These are phyloP conservation scores for Rapana venosa DNA, from an alignment of 2,888 invertebrate species.

Conservation along the genomic window DNA sequence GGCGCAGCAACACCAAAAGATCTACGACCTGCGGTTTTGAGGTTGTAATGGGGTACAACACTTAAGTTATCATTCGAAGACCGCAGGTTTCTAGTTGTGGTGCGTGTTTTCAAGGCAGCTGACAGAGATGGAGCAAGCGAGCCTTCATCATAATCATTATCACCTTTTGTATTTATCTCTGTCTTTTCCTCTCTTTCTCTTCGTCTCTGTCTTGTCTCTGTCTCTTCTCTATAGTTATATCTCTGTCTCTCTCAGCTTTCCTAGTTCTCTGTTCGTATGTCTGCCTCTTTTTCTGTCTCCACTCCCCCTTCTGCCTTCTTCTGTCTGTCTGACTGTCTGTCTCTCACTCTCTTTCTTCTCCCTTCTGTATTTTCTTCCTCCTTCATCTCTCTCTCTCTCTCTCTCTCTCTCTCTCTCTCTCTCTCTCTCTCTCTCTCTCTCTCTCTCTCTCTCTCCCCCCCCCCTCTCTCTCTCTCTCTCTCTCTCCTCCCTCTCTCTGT, in stretches of 20 bases:
- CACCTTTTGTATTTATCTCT: neutral
- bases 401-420: conserved; percentile 19
- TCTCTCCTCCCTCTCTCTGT: neutral
- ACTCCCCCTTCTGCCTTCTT: too few relatives aligned
- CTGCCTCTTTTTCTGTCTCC: too few relatives aligned
- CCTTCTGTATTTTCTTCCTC: neutral
- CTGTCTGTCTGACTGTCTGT: neutral
- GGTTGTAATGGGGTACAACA: too few relatives aligned
- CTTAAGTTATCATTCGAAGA: too few relatives aligned
- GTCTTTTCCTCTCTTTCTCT: neutral
- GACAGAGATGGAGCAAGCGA: too few relatives aligned
- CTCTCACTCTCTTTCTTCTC: neutral
- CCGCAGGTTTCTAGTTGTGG: too few relatives aligned
- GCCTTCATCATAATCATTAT: too few relatives aligned
- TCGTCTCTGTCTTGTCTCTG: neutral
- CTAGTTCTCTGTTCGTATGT: neutral
- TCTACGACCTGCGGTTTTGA: too few relatives aligned
- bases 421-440: conserved; percentile 21
- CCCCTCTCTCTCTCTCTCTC: neutral
- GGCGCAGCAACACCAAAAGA: too few relatives aligned
- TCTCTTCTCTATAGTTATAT: neutral
- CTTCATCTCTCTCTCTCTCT: neutral
- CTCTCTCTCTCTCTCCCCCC: neutral
- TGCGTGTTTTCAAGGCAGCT: too few relatives aligned
- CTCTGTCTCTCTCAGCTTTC: neutral